These are phyloP conservation scores for Drymonia ruficornis DNA, from an alignment of 2,888 invertebrate species.

Conservation along the genomic window DNA sequence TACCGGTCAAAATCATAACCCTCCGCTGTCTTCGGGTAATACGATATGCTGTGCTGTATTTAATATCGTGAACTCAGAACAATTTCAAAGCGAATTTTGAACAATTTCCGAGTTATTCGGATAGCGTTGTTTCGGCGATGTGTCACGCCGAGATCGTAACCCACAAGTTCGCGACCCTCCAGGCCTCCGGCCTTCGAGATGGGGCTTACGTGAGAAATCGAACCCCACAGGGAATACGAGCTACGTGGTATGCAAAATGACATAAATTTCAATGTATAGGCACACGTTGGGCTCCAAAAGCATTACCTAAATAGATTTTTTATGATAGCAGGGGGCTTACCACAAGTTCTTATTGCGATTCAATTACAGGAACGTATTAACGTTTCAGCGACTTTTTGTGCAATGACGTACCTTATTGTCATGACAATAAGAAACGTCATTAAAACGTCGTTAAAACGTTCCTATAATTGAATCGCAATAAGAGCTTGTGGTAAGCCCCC, in stretches of 20 bases:
- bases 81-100: neutral
- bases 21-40: too few species aligned
- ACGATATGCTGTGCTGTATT: too few species aligned
- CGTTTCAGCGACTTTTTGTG: too few species aligned
- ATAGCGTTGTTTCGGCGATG: conserved; percentile 2
- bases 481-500: too few species aligned
- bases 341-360: too few species aligned
- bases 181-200: neutral
- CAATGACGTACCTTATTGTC: too few species aligned
- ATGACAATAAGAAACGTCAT: too few species aligned
- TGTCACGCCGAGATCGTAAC: conserved; percentile 1
- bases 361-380: too few species aligned
- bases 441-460: too few species aligned
- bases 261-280: neutral
- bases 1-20: too few species aligned
- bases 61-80: neutral
- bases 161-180: neutral
- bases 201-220: neutral
- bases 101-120: conserved; percentile 2
- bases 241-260: neutral
- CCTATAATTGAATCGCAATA: too few species aligned
- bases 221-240: neutral
- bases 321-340: too few species aligned
- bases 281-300: neutral
- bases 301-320: neutral